phyloP scores from a whole-genome alignment of 37 sponge, comb jelly and placozoan genomes.

The Haliclona indistincta region DNA sequence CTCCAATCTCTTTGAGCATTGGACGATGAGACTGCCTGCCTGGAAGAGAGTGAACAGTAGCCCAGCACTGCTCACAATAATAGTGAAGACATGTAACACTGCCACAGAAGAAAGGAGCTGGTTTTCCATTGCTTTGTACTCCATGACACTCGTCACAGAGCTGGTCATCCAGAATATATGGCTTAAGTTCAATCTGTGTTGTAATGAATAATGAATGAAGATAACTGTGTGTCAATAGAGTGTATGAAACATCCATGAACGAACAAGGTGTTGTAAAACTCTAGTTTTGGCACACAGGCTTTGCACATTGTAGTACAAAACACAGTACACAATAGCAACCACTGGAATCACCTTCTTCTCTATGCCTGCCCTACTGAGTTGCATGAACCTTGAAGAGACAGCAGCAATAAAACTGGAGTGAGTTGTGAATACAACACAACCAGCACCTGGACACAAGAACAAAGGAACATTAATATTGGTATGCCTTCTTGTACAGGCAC shows the following conservation, averaged over 20 bases:
- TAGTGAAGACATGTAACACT: slow-evolving; percentile 91
- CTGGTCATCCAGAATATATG: slow-evolving; percentile 95
- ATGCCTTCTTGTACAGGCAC: background rate
- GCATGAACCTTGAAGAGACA: slow-evolving; percentile 91
- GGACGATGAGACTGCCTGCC: slow-evolving; percentile 89
- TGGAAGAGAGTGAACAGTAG: slow-evolving; percentile 86
- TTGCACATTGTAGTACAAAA: background rate
- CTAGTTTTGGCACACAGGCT: too few species aligned
- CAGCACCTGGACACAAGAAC: slow-evolving; percentile 73
- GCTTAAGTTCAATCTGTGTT: slow-evolving; percentile 91
- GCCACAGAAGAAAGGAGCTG: slow-evolving; percentile 97
- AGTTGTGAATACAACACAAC: slow-evolving; percentile 86
- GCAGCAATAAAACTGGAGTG: slow-evolving; percentile 88
- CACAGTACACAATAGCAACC: background rate
- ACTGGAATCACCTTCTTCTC: slow-evolving; percentile 78
- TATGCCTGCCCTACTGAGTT: slow-evolving; percentile 80
- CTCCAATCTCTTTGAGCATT: slow-evolving; percentile 84
- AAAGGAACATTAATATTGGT: background rate
- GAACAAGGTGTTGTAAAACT: too few species aligned
- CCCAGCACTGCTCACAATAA: slow-evolving; percentile 98
- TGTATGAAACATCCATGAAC: background rate
- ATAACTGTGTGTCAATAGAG: background rate
- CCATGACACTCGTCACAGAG: slow-evolving; percentile 98
- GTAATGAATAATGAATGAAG: background rate
- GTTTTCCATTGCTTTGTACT: slow-evolving; percentile 80